A percentile compares a stretch with the other conserved stretches of the same genome.
These are phyloP conservation scores for Phalloptychus januarius DNA, from an alignment of 2,797 vertebrate genomes.

Conservation along the genomic window DNA sequence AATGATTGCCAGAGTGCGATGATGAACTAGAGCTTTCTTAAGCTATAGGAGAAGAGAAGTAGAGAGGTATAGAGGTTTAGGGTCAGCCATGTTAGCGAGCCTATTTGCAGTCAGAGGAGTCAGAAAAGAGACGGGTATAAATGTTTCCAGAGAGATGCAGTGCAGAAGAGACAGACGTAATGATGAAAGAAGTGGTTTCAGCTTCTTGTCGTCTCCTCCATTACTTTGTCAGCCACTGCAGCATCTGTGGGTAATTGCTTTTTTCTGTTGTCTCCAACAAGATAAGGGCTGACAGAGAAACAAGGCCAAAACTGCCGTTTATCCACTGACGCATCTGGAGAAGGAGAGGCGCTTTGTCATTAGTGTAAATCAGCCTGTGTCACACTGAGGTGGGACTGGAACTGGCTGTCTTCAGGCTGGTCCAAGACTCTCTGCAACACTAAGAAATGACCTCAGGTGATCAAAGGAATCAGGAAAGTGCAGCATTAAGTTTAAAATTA, in stretches of 20 bases:
- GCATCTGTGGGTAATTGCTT: conserved; percentile 69
- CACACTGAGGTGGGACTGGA: conserved; percentile 14
- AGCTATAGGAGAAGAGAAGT: conserved; percentile 4
- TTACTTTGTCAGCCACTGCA: conserved; percentile 54
- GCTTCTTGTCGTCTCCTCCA: conserved; percentile 35
- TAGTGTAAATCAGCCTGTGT: conserved; percentile 60
- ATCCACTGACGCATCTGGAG: conserved; percentile 33
- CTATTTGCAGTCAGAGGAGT: conserved; percentile 47
- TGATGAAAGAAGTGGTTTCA: conserved; percentile 27
- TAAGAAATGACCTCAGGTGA: conserved; percentile 5
- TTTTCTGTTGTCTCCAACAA: conserved; percentile 71
- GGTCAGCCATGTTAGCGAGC: conserved; percentile 22
- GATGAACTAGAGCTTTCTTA: conserved; percentile 21
- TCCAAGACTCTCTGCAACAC: conserved; percentile 5
- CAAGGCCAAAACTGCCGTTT: conserved; percentile 43
- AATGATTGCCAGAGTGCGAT: conserved; percentile 41
- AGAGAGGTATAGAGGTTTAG: conserved; percentile 26
- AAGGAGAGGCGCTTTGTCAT: conserved; percentile 48
- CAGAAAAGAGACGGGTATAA: conserved; percentile 39
- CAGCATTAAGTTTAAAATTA: neutral
- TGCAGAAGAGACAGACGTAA: neutral
- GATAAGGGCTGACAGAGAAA: conserved; percentile 45
- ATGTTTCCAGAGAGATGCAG: conserved; percentile 52
- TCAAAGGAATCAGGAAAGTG: conserved; percentile 15
- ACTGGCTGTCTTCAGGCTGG: conserved; percentile 20